phyloP scores from a whole-genome alignment of 2,888 invertebrate genomes.

The Enchytraeus crypticus region DNA sequence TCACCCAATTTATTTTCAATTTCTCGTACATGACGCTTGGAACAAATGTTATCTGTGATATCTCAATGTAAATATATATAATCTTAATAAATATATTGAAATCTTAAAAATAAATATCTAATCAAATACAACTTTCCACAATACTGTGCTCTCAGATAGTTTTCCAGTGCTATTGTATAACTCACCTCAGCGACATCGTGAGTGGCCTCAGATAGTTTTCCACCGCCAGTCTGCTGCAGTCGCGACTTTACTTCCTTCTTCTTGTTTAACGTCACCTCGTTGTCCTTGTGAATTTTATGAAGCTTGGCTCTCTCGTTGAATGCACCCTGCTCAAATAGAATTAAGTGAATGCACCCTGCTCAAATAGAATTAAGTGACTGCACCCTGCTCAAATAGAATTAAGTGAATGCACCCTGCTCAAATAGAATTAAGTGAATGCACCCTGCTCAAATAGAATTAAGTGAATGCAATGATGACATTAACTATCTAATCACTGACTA shows the following conservation, averaged over 20 bases:
- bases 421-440: conserved; percentile 55
- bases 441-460: conserved; percentile 53
- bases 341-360: background rate
- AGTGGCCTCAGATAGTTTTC: conserved; percentile 77
- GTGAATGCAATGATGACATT: too few relatives aligned
- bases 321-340: conserved; percentile 57
- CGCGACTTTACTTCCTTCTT: conserved; percentile 88
- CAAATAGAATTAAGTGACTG: conserved; percentile 53
- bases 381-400: conserved; percentile 55
- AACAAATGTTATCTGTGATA: too few relatives aligned
- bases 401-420: background rate
- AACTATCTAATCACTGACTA: too few relatives aligned
- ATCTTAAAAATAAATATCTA: too few relatives aligned
- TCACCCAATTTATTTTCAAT: too few relatives aligned
- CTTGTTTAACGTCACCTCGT: conserved; percentile 84
- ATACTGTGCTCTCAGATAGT: too few relatives aligned
- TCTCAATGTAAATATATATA: too few relatives aligned
- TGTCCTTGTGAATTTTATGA: conserved; percentile 97
- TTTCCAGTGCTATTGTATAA: too few relatives aligned
- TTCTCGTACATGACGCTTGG: too few relatives aligned
- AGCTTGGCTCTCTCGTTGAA: conserved; percentile 68
- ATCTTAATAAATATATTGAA: too few relatives aligned
- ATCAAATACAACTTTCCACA: too few relatives aligned
- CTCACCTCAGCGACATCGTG: conserved; percentile 83
- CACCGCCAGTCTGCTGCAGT: conserved; percentile 76